Evolutionary conservation across 2,797 vertebrate genomes (phyloP).

Genomic region (Thaleichthys pacificus): DNA sequence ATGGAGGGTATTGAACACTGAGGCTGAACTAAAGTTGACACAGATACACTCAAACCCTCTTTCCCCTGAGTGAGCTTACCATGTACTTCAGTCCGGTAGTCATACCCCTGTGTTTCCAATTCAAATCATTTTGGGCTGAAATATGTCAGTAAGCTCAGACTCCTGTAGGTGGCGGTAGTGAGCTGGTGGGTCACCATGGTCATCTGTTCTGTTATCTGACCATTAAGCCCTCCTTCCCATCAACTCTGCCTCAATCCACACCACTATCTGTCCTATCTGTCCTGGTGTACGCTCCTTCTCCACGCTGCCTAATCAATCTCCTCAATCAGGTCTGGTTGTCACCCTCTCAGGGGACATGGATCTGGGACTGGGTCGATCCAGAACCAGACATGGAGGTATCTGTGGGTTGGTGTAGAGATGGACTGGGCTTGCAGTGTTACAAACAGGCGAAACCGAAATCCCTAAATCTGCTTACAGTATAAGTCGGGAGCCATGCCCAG

Average conservation of each 20-base stretch:
- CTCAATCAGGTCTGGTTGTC: conserved; percentile 31
- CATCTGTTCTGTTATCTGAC: background rate
- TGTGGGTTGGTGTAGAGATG: conserved; percentile 2
- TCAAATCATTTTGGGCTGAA: background rate
- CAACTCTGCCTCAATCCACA: background rate
- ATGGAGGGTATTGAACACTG: background rate
- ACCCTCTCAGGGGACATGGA: background rate
- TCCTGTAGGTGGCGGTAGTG: background rate
- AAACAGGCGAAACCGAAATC: conserved; percentile 9
- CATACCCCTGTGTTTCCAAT: background rate
- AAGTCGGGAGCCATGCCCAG: conserved; percentile 8
- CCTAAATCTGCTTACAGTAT: conserved; percentile 8
- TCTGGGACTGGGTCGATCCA: conserved; percentile 33
- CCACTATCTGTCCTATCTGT: background rate
- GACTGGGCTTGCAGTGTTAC: background rate
- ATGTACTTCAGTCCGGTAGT: background rate
- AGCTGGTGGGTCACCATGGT: background rate
- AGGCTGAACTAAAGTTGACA: background rate
- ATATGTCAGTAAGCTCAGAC: background rate
- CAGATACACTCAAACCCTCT: background rate
- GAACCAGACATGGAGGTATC: background rate
- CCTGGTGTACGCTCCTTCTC: background rate
- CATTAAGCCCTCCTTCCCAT: background rate
- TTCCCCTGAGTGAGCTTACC: too few relatives aligned
- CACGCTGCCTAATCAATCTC: conserved; percentile 17